Base-by-base conservation (phyloP, 1,140 invertebrate genomes). In the Drepana arcuata region DNA sequence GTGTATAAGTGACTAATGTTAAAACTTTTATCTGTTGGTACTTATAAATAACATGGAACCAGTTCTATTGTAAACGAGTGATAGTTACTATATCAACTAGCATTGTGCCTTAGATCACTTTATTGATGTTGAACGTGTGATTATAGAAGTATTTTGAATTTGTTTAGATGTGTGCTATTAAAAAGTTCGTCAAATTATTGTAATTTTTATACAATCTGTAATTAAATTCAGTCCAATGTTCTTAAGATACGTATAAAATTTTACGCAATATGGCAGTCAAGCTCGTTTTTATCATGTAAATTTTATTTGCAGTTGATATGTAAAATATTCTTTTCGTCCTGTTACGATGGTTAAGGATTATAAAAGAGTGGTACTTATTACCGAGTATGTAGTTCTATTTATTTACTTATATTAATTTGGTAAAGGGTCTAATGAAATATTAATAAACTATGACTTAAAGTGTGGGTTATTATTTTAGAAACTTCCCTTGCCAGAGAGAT, bases 361-460 rank as follows among this genome's bases (percentile, higher is more conserved):
- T 62, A 61, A 72, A 67, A 40, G 52, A 68, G 65, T 65, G 67
- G 69, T 80, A 78, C 68, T 78, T 74, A 74, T 61, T 75, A 78
- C 71, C 71, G 53, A 64, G 53, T 70, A 72, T 74, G 65, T 77
- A 77, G 69, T 73, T 78, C 50, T 78, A 77, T 78, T 81, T 78
- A 77, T 74, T 74, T 81, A 74, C 67, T 68, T 74, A 67, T 69
- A 63, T 63, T 78, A 78, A 78, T 78, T 78, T 81, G 77, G 77
- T 81, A 81, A 78, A 78, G 77, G 77, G 77, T 81, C 70, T 81
- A 81, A 69, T 78, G 65, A 77, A 79, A 73, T 68, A 75, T 71
- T 79, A 79, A 79, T 74, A 75, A 79, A 78, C 56, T 78, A 78
- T 78, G 62, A 64, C 52, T 70, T 59, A 67, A 58, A 69, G 23